Conservation (phyloP, 2,888 invertebrate genomes). For the Drosophila fungiperda region DNA sequence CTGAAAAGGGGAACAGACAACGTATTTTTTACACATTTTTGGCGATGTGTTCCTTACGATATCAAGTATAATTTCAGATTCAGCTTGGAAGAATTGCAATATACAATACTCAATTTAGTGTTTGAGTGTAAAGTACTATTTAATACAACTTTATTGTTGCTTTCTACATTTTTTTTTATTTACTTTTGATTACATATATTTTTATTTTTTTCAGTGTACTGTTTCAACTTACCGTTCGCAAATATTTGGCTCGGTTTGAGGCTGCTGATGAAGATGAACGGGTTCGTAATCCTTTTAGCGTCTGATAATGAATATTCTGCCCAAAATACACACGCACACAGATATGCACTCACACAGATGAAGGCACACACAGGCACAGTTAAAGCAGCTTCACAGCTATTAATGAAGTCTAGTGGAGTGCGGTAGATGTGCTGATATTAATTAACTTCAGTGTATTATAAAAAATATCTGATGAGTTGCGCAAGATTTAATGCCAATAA, state of each 20-base stretch:
- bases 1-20: not conserved
- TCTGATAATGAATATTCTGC: conserved; percentile 74
- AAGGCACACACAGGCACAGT: conserved; percentile 8
- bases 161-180: not conserved
- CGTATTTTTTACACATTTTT: not conserved
- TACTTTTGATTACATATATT: not conserved
- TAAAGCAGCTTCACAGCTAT: conserved; percentile 33
- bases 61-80: not conserved
- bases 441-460: conserved; percentile 41
- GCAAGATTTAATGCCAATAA: conserved; percentile 49
- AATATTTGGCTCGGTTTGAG: conserved; percentile 59
- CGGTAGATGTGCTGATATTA: conserved; percentile 29
- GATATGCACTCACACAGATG: not conserved
- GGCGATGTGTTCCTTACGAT: not conserved
- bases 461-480: conserved; percentile 39
- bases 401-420: conserved; percentile 55
- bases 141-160: not conserved
- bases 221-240: conserved; percentile 68
- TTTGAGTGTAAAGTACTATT: not conserved
- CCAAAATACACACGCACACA: conserved; percentile 16
- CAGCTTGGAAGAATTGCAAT: not conserved
- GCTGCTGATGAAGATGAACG: conserved; percentile 73
- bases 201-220: not conserved
- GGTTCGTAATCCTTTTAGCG: conserved; percentile 76
- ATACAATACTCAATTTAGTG: not conserved